phyloP scores from a whole-genome alignment of 2,797 vertebrate species.

The Myiothlypis chrysogaster region DNA sequence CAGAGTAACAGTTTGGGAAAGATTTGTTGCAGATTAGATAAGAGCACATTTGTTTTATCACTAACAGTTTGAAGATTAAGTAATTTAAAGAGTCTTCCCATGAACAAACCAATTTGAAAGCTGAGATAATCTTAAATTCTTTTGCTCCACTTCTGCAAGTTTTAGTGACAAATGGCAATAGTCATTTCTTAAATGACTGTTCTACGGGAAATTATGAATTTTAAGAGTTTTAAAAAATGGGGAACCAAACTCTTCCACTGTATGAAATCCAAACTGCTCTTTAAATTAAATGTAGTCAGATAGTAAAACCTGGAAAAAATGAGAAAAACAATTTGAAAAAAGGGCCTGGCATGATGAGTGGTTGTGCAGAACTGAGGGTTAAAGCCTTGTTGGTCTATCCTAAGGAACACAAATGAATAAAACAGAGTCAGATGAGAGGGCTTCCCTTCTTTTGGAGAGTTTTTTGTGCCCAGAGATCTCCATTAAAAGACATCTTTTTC shows the following conservation, averaged over 20 bases:
- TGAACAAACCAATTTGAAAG: slow-evolving; percentile 33
- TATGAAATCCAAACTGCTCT: not conserved
- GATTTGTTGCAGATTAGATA: slow-evolving; percentile 47
- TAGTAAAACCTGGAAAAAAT: not conserved
- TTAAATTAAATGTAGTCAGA: not conserved
- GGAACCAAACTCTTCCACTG: not conserved
- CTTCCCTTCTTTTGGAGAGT: not conserved
- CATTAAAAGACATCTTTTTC: not conserved
- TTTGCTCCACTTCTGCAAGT: not conserved
- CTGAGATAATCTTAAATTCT: slow-evolving; percentile 18
- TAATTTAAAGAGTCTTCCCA: slow-evolving; percentile 14
- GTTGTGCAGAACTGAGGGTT: not conserved
- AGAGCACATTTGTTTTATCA: slow-evolving; percentile 39
- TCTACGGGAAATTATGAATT: not conserved
- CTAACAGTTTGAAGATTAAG: slow-evolving; percentile 49
- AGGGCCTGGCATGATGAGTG: not conserved
- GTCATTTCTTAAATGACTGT: not conserved
- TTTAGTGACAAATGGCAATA: not conserved
- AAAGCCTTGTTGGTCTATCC: not conserved
- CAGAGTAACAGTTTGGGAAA: slow-evolving; percentile 45
- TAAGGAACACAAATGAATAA: not conserved
- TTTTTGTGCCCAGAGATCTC: not conserved
- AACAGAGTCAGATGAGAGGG: not conserved
- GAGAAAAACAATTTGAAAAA: not conserved
- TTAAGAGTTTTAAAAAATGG: not conserved